Percentiles rank a stretch among this genome's conserved stretches.
Evolutionary conservation across 2,113 vertebrate species (phyloP).

Genomic region (Centropus unirufus): DNA sequence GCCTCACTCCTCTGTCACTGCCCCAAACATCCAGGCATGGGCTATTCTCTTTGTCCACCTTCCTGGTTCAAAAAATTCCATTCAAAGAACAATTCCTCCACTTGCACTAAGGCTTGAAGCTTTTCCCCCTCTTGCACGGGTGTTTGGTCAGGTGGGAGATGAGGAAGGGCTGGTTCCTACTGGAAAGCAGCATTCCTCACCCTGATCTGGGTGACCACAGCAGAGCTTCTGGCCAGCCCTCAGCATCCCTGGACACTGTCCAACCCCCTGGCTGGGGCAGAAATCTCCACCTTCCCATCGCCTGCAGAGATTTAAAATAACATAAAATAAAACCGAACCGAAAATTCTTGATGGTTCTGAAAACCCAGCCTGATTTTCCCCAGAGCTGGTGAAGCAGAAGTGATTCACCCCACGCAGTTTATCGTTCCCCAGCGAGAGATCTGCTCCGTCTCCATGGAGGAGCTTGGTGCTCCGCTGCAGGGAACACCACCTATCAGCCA

Average conservation of each 20-base stretch:
- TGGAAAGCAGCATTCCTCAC: neutral
- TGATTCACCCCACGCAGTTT: neutral
- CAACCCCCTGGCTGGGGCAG: neutral
- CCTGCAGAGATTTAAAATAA: neutral
- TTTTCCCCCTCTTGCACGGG: neutral
- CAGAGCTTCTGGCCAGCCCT: neutral
- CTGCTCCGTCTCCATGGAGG: neutral
- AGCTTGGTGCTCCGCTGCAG: neutral
- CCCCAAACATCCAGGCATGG: fast-evolving
- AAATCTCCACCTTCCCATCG: neutral
- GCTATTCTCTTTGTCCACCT: neutral
- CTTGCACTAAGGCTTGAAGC: fast-evolving
- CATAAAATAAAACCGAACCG: neutral
- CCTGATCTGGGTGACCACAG: too few relatives aligned
- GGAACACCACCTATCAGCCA: neutral
- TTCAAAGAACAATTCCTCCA: neutral
- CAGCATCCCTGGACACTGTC: neutral
- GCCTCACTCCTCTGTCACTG: fast-evolving
- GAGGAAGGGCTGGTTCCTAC: neutral
- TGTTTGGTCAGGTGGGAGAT: fast-evolving
- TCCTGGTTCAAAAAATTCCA: fast-evolving
- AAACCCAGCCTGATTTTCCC: neutral
- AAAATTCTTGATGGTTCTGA: too few relatives aligned
- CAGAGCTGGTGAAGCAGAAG: neutral
- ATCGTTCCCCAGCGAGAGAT: neutral